Evolutionary conservation across 2,888 invertebrate genomes (phyloP), one percentile per base, ranked within the genome.

Genomic region (Cephus sareptanus): DNA sequence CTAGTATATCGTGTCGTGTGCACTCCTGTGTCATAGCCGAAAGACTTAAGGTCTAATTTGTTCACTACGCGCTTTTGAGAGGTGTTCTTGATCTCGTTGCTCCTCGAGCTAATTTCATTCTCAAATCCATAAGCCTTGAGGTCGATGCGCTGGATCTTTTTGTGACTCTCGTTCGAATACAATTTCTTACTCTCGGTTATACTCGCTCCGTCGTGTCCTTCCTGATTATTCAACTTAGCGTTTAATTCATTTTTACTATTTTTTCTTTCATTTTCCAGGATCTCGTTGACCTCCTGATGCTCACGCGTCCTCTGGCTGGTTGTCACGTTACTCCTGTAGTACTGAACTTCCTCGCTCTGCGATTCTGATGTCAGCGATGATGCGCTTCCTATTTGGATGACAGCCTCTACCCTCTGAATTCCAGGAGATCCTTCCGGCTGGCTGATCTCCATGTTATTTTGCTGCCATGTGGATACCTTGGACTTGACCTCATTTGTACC

Each of bases 91-190:
- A 37, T n/a, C 13, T 56, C 77, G 6, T 80, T 75, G 12, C 78
- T 82, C 11, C 77, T 83, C 3, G 79, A 81, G 11, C 79, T 78
- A 71, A 89, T 85, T 74, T 89, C 87, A 76, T 89, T 88, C 68
- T 87, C 87, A 75, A 90, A 90, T 0, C 90, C 89, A 74, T 90
- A 90, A 12, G 90, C 87, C 37, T 88, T 88, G 33, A 90, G 77
- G 40, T 90, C 88, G 68, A 90, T 88, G 31, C 87, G 85, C 33
- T 85, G 83, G 73, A 90, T 87, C 31, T 83, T 83, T 73, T 83
- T 84, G 12, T 82, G 75, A 74, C 79, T 84, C 0, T 87, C 87
- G 1, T 86, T 83, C 3, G 81, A 76, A n/a, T 40, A 37, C 6
- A 81, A 82, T 11, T 81, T 69, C 9, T 78, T 85, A 31, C 81